A percentile compares a stretch with the other conserved stretches of the same genome.
These are phyloP conservation scores for Hoplias malabaricus DNA, from an alignment of 2,113 vertebrate species.

Conservation along the genomic window DNA sequence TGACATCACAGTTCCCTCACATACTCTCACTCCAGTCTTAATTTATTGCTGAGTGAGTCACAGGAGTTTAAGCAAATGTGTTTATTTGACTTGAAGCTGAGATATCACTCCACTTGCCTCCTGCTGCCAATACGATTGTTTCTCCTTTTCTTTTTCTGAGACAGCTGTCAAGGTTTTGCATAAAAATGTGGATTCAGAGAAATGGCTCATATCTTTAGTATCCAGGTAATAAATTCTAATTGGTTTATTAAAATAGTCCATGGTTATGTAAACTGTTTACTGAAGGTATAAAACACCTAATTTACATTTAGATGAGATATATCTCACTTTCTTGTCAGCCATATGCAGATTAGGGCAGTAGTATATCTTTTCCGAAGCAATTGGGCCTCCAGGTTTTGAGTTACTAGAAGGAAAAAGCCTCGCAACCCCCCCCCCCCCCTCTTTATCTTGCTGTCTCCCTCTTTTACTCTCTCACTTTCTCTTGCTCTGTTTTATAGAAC, in stretches of 20 bases:
- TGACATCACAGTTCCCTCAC: slow-evolving; percentile 47
- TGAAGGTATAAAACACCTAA: slow-evolving; percentile 72
- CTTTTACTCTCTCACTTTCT: background rate
- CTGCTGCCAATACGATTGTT: slow-evolving; percentile 23
- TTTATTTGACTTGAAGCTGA: slow-evolving; percentile 56
- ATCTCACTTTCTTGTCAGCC: slow-evolving; percentile 71
- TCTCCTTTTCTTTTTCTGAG: slow-evolving; percentile 21
- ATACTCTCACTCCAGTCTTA: slow-evolving; percentile 41
- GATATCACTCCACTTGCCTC: slow-evolving; percentile 43
- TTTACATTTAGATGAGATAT: slow-evolving; percentile 80
- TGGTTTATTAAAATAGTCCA: slow-evolving; percentile 71
- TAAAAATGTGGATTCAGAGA: slow-evolving; percentile 45
- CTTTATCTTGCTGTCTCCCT: background rate
- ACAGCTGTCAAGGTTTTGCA: slow-evolving; percentile 46
- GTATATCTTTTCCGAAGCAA: slow-evolving; percentile 65
- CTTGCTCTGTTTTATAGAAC: slow-evolving; percentile 37
- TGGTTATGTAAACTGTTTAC: slow-evolving; percentile 74
- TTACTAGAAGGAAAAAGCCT: slow-evolving; percentile 19
- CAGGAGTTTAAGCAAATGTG: slow-evolving; percentile 48
- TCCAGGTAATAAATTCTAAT: slow-evolving; percentile 67
- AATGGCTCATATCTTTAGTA: slow-evolving; percentile 57
- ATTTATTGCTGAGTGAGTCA: slow-evolving; percentile 41
- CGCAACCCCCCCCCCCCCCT: slow-evolving; percentile 12
- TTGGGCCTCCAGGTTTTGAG: slow-evolving; percentile 62
- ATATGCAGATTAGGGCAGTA: slow-evolving; percentile 69